phyloP scores from a whole-genome alignment of 2,113 vertebrate species.

The Perccottus glenii region DNA sequence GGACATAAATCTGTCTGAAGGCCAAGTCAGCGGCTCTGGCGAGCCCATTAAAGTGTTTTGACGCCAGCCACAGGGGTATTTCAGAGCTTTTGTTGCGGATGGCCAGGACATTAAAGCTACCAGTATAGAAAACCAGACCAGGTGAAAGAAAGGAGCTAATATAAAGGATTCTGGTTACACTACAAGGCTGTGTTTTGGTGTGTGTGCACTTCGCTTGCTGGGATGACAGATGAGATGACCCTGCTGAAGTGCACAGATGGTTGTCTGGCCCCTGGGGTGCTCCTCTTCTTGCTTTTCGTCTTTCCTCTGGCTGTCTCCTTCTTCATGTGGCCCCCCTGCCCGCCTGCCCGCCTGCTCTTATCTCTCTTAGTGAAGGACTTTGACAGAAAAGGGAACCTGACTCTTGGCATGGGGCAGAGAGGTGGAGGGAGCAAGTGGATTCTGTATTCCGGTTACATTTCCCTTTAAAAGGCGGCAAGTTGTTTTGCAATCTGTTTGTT shows the following conservation, averaged over 20 bases:
- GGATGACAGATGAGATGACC: slow-evolving; percentile 70
- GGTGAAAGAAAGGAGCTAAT: slow-evolving; percentile 13
- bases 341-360: slow-evolving; percentile 58
- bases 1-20: slow-evolving; percentile 73
- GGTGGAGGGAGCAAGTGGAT: slow-evolving; percentile 51
- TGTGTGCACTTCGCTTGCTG: slow-evolving; percentile 43
- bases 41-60: slow-evolving; percentile 63
- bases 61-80: slow-evolving; percentile 71
- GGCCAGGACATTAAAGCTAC: slow-evolving; percentile 51
- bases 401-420: slow-evolving; percentile 61
- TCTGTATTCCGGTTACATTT: slow-evolving; percentile 42
- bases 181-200: slow-evolving; percentile 19
- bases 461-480: slow-evolving; percentile 19
- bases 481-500: slow-evolving; percentile 48
- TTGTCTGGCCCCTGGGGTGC: slow-evolving; percentile 66
- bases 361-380: slow-evolving; percentile 68
- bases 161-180: slow-evolving; percentile 14
- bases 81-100: slow-evolving; percentile 73
- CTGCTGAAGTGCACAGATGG: slow-evolving; percentile 58
- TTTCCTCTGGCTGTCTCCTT: slow-evolving; percentile 31
- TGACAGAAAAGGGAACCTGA: slow-evolving; percentile 77
- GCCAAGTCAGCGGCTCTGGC: slow-evolving; percentile 49
- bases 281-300: slow-evolving; percentile 46
- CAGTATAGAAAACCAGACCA: slow-evolving; percentile 18
- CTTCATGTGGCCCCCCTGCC: slow-evolving; percentile 33